phyloP scores from a whole-genome alignment of 2,888 invertebrate species.

The Calliphora vomitoria region DNA sequence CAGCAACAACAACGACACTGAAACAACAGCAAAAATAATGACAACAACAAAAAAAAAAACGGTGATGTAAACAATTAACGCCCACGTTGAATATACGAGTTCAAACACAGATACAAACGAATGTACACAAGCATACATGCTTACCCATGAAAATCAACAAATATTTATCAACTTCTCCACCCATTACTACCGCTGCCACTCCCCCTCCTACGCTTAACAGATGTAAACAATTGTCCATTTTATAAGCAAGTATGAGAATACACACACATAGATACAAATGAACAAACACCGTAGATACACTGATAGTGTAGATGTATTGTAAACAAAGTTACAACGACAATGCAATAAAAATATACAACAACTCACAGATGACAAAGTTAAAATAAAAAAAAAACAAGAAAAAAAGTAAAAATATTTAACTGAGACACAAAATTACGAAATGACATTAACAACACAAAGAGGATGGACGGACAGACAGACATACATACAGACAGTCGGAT shows the following conservation, averaged over 20 bases:
- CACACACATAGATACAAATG: background rate
- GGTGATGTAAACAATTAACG: constrained; percentile 70
- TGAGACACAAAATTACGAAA: constrained; percentile 59
- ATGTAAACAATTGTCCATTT: constrained; percentile 71
- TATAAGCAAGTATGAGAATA: background rate
- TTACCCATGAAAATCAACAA: constrained; percentile 67
- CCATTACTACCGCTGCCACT: background rate
- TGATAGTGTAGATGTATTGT: constrained; percentile 55
- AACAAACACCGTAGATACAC: background rate
- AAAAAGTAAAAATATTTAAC: constrained; percentile 27
- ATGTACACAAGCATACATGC: constrained; percentile 33
- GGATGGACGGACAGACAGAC: constrained; percentile 21
- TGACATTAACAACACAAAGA: constrained; percentile 61
- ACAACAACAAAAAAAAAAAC: constrained; percentile 1
- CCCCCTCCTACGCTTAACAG: constrained; percentile 51
- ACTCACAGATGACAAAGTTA: constrained; percentile 57
- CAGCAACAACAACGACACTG: constrained; percentile 39
- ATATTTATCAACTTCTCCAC: constrained; percentile 58
- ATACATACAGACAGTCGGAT: background rate
- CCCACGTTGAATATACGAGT: constrained; percentile 52
- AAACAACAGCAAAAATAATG: background rate
- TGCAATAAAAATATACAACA: constrained; percentile 68
- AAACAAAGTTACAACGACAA: constrained; percentile 64
- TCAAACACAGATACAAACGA: constrained; percentile 31
- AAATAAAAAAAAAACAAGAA: constrained; percentile 38